phyloP scores from a whole-genome alignment of 2,797 vertebrate genomes.

The Poeciliopsis presidionis region DNA sequence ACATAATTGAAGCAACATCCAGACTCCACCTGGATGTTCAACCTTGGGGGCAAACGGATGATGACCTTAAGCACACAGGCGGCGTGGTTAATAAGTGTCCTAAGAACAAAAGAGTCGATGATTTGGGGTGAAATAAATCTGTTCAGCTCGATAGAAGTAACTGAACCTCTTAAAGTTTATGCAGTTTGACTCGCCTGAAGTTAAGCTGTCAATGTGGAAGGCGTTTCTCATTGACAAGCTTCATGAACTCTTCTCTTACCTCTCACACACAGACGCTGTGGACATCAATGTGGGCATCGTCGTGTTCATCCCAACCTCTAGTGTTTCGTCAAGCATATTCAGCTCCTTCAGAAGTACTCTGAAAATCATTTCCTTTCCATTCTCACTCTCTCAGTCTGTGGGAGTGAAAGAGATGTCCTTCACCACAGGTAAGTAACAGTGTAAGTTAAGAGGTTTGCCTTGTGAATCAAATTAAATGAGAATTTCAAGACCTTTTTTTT shows the following conservation, averaged over 20 bases:
- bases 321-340: background rate
- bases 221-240: too few species aligned
- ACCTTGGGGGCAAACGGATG: too few species aligned
- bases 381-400: background rate
- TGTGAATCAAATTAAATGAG: background rate
- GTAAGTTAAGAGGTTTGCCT: background rate
- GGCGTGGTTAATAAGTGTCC: too few species aligned
- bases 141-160: too few species aligned
- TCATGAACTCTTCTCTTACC: background rate
- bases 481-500: background rate
- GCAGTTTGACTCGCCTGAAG: too few species aligned
- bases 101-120: too few species aligned
- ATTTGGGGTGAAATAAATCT: too few species aligned
- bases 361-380: accelerated
- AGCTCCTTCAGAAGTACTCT: accelerated
- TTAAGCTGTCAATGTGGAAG: too few species aligned
- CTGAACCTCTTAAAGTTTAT: too few species aligned
- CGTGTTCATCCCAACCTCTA: conserved; percentile 2
- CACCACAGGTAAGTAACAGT: conserved; percentile 52
- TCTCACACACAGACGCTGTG: conserved; percentile 4
- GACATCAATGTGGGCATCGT: conserved; percentile 19
- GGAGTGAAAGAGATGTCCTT: background rate
- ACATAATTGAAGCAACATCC: too few species aligned
- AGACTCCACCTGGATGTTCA: too few species aligned
- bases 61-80: too few species aligned